Evolutionary conservation across 2,797 vertebrate genomes (phyloP).

Genomic region (Tauraco hartlaubi): DNA sequence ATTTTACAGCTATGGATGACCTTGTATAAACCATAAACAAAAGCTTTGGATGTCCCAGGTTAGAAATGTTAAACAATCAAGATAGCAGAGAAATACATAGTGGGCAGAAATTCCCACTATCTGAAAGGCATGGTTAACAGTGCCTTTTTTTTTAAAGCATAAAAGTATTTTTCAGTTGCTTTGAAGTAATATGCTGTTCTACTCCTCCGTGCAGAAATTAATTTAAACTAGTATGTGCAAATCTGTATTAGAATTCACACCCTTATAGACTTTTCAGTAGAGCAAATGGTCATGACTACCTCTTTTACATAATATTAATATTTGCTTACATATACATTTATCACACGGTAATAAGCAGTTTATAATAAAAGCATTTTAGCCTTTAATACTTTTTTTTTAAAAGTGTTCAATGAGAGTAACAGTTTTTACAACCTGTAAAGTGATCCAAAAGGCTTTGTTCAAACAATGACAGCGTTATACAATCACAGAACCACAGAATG

Average conservation of each 20-base stretch:
- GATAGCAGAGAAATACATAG: background rate
- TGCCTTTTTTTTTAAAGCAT: background rate
- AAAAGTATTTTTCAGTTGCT: background rate
- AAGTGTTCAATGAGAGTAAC: background rate
- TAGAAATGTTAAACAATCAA: background rate
- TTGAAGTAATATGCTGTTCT: background rate
- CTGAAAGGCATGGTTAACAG: background rate
- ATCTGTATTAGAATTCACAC: background rate
- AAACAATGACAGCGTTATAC: background rate
- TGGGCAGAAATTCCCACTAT: background rate
- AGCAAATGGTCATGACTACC: background rate
- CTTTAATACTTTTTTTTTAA: background rate
- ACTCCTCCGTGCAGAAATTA: background rate
- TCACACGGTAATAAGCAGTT: background rate
- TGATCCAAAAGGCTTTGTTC: background rate
- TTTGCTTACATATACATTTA: background rate
- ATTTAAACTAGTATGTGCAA: background rate
- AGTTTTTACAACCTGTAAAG: background rate
- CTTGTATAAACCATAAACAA: background rate
- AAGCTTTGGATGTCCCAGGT: background rate
- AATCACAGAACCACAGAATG: background rate
- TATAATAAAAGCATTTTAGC: background rate
- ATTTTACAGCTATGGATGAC: background rate
- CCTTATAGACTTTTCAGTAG: background rate
- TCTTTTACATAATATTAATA: background rate